phyloP scores from a whole-genome alignment of 2,797 vertebrate species.

The Danio kyathit region DNA sequence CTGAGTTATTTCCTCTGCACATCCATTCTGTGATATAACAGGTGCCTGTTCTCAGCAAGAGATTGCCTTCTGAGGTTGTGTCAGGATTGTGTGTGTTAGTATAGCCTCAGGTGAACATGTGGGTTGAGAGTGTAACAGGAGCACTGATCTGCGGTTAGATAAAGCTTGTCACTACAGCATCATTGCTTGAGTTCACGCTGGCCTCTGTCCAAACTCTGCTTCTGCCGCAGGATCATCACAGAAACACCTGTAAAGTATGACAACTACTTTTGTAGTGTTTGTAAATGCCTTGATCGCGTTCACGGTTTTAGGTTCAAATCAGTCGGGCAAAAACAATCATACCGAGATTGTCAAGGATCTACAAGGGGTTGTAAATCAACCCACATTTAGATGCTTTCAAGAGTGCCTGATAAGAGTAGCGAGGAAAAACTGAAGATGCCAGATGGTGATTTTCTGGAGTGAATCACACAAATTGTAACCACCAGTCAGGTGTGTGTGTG shows the following conservation, averaged over 20 bases:
- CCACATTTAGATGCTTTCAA: not conserved
- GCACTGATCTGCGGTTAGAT: slow-evolving; percentile 17
- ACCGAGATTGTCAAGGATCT: not conserved
- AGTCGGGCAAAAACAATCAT: not conserved
- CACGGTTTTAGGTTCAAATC: slow-evolving; percentile 1
- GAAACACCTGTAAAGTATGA: not conserved
- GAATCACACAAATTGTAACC: not conserved
- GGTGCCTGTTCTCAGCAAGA: slow-evolving; percentile 13
- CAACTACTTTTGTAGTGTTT: not conserved
- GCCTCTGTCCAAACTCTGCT: slow-evolving; percentile 12
- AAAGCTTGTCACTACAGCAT: slow-evolving; percentile 8
- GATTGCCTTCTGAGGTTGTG: slow-evolving; percentile 31
- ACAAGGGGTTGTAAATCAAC: not conserved
- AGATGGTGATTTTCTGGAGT: slow-evolving; percentile 5
- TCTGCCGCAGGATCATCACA: slow-evolving; percentile 9
- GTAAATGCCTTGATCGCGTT: not conserved
- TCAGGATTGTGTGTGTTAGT: not conserved
- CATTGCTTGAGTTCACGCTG: slow-evolving; percentile 7
- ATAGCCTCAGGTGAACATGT: slow-evolving; percentile 18
- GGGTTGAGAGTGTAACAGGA: not conserved
- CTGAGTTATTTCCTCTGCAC: slow-evolving; percentile 21
- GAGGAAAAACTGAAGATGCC: not conserved
- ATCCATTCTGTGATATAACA: slow-evolving; percentile 15
- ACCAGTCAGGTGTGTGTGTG: not conserved
- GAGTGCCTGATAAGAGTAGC: not conserved